phyloP scores from a whole-genome alignment of 2,113 vertebrate genomes.

The Columbina picui region DNA sequence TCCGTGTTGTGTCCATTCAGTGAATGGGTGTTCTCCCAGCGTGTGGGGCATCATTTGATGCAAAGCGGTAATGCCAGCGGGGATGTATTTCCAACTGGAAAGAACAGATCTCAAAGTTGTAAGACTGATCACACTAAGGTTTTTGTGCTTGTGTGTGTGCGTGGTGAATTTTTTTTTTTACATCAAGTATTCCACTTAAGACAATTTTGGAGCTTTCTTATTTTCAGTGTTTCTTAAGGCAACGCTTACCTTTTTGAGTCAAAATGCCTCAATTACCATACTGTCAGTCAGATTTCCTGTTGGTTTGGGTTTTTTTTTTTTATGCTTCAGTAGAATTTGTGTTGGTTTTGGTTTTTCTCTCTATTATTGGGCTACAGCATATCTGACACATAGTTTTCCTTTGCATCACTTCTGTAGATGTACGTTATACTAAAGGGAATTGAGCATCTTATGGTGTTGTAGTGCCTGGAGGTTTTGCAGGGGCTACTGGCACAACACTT shows the following conservation, averaged over 20 bases:
- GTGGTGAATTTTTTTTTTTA: neutral
- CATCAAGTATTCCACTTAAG: neutral
- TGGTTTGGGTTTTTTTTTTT: neutral
- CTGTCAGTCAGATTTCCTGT: neutral
- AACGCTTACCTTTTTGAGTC: neutral
- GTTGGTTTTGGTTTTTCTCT: too few species aligned
- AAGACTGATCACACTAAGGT: neutral
- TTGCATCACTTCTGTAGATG: neutral
- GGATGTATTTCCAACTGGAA: conserved; percentile 27
- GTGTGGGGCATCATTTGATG: neutral
- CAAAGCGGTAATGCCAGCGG: neutral
- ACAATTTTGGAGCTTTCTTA: neutral
- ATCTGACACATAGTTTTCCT: neutral
- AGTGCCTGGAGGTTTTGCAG: neutral
- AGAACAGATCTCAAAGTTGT: neutral
- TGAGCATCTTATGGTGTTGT: neutral
- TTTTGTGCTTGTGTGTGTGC: neutral
- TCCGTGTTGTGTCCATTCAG: conserved; percentile 11
- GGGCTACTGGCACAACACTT: neutral
- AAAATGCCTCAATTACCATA: neutral
- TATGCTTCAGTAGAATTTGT: neutral
- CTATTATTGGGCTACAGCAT: neutral
- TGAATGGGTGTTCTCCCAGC: conserved; percentile 24
- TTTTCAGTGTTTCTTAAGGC: neutral
- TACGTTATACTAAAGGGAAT: neutral